Conservation (phyloP, 2,888 invertebrate species). For the Epsilonema sp. region DNA sequence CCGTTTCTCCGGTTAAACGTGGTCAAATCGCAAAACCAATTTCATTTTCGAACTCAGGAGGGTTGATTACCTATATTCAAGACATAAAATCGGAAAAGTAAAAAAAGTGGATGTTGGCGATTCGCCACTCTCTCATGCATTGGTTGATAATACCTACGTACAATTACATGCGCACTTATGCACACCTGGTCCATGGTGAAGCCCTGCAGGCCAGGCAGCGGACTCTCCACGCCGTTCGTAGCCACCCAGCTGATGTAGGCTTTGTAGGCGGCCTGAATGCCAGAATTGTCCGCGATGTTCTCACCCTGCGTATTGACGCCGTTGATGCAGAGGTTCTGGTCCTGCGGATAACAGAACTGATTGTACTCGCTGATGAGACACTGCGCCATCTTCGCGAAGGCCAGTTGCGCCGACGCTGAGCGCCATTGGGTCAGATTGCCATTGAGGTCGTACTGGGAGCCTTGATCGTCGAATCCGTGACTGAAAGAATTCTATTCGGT, state of each 20-base stretch:
- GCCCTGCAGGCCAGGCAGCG: conserved; percentile 15
- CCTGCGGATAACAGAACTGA: background rate
- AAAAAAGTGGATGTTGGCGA: too few species aligned
- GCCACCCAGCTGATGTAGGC: conserved; percentile 4
- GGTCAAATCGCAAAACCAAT: too few species aligned
- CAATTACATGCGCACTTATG: too few species aligned
- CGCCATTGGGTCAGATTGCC: conserved; percentile 1
- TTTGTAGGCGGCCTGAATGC: conserved; percentile 33
- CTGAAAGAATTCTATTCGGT: too few species aligned
- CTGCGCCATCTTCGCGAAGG: background rate
- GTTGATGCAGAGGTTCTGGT: conserved; percentile 19
- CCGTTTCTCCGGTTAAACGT: too few species aligned
- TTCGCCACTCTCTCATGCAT: too few species aligned
- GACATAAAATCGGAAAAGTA: too few species aligned
- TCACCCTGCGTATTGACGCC: too few species aligned
- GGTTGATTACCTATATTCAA: too few species aligned
- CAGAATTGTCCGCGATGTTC: conserved; percentile 38
- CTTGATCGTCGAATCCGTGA: too few species aligned
- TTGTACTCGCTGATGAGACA: conserved; percentile 1
- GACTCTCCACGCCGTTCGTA: conserved; percentile 8
- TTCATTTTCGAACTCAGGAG: too few species aligned
- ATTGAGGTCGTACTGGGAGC: conserved; percentile 1
- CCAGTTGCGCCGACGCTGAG: background rate
- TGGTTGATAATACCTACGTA: too few species aligned
- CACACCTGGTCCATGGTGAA: conserved; percentile 31